phyloP scores from a whole-genome alignment of 1,140 invertebrate genomes.

The Heliconius eleuchia region DNA sequence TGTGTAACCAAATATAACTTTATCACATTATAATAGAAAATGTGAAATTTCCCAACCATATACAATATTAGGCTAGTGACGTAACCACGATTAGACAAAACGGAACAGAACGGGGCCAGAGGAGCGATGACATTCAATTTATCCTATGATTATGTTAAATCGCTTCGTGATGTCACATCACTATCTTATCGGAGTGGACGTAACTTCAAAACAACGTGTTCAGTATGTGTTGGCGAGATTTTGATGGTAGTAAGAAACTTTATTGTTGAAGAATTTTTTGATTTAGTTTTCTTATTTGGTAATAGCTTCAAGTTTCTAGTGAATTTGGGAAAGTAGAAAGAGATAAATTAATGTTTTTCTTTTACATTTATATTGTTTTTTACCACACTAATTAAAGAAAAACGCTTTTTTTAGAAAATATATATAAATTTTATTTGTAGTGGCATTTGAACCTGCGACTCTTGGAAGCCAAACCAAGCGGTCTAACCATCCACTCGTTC shows the following conservation, averaged over 20 bases:
- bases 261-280: background rate
- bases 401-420: too few species aligned
- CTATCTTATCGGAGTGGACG: constrained; percentile 45
- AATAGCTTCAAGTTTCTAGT: too few species aligned
- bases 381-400: too few species aligned
- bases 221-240: background rate
- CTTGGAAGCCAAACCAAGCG: too few species aligned
- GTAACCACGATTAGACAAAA: constrained; percentile 16
- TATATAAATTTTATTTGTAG: too few species aligned
- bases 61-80: constrained; percentile 13
- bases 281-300: too few species aligned
- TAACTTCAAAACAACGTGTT: constrained; percentile 18
- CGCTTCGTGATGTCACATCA: constrained; percentile 44
- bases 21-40: background rate
- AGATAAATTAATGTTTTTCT: too few species aligned
- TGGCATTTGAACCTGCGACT: too few species aligned
- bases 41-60: background rate
- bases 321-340: too few species aligned
- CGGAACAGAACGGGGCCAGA: constrained; percentile 1
- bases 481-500: too few species aligned
- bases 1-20: background rate
- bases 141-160: constrained; percentile 44
- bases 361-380: too few species aligned
- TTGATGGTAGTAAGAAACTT: background rate
- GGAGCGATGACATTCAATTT: constrained; percentile 37